A percentile compares a stretch with the other conserved stretches of the same genome.
Evolutionary conservation across 2,888 invertebrate species (phyloP).

Genomic region (Hemicrepidius hirtus): DNA sequence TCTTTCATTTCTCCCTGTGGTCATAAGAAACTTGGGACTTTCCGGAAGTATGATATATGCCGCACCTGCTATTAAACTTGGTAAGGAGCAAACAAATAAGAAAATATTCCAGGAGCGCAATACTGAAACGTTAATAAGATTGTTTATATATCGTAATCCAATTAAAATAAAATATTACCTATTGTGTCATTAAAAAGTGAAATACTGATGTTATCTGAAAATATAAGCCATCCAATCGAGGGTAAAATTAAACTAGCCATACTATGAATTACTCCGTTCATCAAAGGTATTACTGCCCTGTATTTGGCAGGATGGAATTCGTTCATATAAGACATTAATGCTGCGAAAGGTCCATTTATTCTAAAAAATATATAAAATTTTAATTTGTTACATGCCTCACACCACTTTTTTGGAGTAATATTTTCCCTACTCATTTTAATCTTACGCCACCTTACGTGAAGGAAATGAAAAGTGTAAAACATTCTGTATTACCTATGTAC

Average conservation of each 20-base stretch:
- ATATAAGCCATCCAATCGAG: conserved; percentile 82
- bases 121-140: conserved; percentile 66
- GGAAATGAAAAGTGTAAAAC: too few relatives aligned
- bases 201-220: conserved; percentile 77
- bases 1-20: conserved; percentile 79
- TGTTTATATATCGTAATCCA: not conserved
- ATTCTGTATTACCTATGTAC: too few relatives aligned
- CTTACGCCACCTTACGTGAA: too few relatives aligned
- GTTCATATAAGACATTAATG: conserved; percentile 82
- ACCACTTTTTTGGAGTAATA: too few relatives aligned
- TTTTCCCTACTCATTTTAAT: too few relatives aligned
- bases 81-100: conserved; percentile 76
- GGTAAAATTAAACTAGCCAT: conserved; percentile 79
- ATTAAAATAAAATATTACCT: conserved; percentile 20
- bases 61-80: conserved; percentile 80
- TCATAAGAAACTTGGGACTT: conserved; percentile 87
- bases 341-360: conserved; percentile 83
- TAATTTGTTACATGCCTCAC: too few relatives aligned
- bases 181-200: conserved; percentile 18
- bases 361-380: conserved; percentile 70
- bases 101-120: conserved; percentile 79
- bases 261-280: conserved; percentile 80
- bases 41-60: conserved; percentile 80
- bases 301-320: conserved; percentile 82
- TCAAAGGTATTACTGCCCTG: conserved; percentile 79